Conservation (phyloP, 2,797 vertebrate species). For the Psittacula derbiana region DNA sequence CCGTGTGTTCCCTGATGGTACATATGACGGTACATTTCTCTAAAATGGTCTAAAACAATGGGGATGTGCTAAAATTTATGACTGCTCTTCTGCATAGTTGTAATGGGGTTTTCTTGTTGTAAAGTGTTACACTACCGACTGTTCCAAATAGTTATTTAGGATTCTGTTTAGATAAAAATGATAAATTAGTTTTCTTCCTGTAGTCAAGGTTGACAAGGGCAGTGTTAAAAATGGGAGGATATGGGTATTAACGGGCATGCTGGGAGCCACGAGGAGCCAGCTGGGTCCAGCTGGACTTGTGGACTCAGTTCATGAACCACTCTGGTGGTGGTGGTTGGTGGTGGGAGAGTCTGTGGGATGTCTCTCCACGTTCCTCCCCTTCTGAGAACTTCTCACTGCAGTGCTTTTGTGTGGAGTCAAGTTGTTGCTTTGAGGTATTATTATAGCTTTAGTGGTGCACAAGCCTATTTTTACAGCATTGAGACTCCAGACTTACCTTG, state of each 20-base stretch:
- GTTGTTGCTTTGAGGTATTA: neutral
- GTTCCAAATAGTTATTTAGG: neutral
- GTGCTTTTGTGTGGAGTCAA: neutral
- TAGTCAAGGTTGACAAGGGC: neutral
- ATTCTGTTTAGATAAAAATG: neutral
- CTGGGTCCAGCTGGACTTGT: fast-evolving
- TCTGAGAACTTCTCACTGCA: neutral
- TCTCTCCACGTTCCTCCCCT: fast-evolving
- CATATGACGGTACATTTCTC: neutral
- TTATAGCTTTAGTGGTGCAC: fast-evolving
- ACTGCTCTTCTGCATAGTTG: neutral
- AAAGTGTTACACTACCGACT: neutral
- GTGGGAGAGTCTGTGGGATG: neutral
- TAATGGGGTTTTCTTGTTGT: neutral
- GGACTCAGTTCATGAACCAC: neutral
- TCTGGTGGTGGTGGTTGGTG: neutral
- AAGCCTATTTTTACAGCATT: neutral
- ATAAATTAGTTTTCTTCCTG: neutral
- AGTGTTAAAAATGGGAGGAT: neutral
- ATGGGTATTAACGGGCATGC: fast-evolving
- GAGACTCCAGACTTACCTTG: neutral
- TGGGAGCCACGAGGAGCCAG: fast-evolving
- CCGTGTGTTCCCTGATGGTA: neutral
- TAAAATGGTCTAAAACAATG: neutral
- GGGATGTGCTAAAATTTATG: neutral